A percentile compares a stretch with the other conserved stretches of the same genome.
These are phyloP conservation scores for Eupithecia centaureata DNA, from an alignment of 2,888 invertebrate genomes.

Conservation along the genomic window DNA sequence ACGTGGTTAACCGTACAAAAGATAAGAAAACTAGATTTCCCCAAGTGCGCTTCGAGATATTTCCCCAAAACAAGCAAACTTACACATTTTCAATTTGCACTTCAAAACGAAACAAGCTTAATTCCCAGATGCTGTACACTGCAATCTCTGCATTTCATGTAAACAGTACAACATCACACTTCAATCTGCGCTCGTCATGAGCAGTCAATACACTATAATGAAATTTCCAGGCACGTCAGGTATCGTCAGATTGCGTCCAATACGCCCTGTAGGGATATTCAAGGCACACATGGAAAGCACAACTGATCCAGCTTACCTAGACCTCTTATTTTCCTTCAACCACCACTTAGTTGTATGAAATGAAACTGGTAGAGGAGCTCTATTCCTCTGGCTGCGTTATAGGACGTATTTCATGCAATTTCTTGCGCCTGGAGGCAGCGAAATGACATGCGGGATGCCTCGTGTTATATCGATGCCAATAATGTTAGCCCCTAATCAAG, in stretches of 20 bases:
- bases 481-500: constrained; percentile 61
- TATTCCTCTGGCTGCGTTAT: constrained; percentile 53
- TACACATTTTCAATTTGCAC: constrained; percentile 27
- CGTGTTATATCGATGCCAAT: constrained; percentile 71
- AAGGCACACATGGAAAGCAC: constrained; percentile 56
- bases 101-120: constrained; percentile 22
- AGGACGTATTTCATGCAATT: constrained; percentile 76
- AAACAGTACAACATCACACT: constrained; percentile 45
- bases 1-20: background rate
- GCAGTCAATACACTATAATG: constrained; percentile 74
- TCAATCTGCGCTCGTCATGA: constrained; percentile 65
- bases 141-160: constrained; percentile 27
- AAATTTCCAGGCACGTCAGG: constrained; percentile 76
- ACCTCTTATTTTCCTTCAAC: constrained; percentile 43
- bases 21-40: constrained; percentile 5
- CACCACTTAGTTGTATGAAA: constrained; percentile 27
- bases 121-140: constrained; percentile 10
- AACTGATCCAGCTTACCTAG: constrained; percentile 55
- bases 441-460: constrained; percentile 73
- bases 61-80: constrained; percentile 4
- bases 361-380: constrained; percentile 46
- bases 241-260: constrained; percentile 78
- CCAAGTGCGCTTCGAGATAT: background rate
- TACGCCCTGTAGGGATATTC: constrained; percentile 72
- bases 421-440: constrained; percentile 75